Percentiles rank a stretch among this genome's conserved stretches.
Evolutionary conservation across 2,888 invertebrate species (phyloP).

Genomic region (Pachliopta kotzebuea): DNA sequence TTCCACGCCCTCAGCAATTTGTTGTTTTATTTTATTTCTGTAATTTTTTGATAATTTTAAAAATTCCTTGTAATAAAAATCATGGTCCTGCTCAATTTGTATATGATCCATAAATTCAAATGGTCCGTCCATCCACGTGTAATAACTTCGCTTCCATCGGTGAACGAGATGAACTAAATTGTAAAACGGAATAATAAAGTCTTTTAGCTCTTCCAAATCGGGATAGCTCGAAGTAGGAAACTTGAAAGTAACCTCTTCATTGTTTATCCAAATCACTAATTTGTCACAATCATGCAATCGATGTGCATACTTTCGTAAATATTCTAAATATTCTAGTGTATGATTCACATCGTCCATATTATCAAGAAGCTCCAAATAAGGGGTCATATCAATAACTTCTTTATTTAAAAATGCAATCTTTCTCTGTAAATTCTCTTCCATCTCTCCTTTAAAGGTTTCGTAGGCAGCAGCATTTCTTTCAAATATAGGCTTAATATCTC

Average conservation of each 20-base stretch:
- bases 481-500: constrained; percentile 89
- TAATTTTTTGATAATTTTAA: constrained; percentile 89
- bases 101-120: constrained; percentile 92
- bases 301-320: constrained; percentile 87
- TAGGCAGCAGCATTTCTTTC: constrained; percentile 89
- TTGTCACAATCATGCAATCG: constrained; percentile 87
- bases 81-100: constrained; percentile 89
- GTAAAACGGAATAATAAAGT: constrained; percentile 85
- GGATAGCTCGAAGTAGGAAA: constrained; percentile 88
- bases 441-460: constrained; percentile 90
- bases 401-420: constrained; percentile 85
- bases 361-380: constrained; percentile 88
- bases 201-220: constrained; percentile 88
- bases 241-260: constrained; percentile 92
- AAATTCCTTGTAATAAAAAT: constrained; percentile 89
- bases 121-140: constrained; percentile 95
- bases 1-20: constrained; percentile 84
- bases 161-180: constrained; percentile 83
- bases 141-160: constrained; percentile 89
- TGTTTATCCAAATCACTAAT: constrained; percentile 92
- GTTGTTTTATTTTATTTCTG: constrained; percentile 87
- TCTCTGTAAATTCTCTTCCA: constrained; percentile 89
- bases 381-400: constrained; percentile 86
- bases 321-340: constrained; percentile 89
- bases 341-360: constrained; percentile 91